phyloP scores from a whole-genome alignment of 2,113 vertebrate genomes.

The Nannospalax galili region DNA sequence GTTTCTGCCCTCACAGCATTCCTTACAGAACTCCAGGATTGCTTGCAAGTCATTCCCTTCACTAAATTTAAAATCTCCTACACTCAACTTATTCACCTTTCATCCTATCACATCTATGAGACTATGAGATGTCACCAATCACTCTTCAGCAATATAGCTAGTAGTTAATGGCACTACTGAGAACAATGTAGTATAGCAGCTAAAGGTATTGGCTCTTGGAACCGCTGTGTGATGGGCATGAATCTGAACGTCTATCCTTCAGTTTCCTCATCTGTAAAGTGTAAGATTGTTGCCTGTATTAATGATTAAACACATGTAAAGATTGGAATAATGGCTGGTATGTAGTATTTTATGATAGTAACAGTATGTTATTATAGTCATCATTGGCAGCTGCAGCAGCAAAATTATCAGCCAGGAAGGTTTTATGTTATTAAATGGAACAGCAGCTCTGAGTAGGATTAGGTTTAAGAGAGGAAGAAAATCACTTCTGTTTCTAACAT shows the following conservation, averaged over 20 bases:
- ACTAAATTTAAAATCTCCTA: not conserved
- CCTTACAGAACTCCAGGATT: not conserved
- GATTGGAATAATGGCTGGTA: not conserved
- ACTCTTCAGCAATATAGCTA: not conserved
- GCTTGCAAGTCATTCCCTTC: not conserved
- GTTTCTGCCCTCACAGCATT: not conserved
- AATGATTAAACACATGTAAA: not conserved
- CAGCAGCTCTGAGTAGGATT: not conserved
- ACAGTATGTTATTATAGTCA: not conserved
- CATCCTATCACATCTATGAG: not conserved
- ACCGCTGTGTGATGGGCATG: not conserved
- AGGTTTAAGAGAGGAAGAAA: constrained; percentile 11
- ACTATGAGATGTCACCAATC: not conserved
- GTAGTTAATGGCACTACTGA: too few species aligned
- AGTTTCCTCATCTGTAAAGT: constrained; percentile 40
- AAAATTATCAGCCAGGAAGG: not conserved
- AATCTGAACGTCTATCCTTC: not conserved
- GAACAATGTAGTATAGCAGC: not conserved
- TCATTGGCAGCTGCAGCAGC: not conserved
- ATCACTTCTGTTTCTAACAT: constrained; percentile 24
- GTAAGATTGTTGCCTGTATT: not conserved
- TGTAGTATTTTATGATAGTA: not conserved
- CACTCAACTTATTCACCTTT: not conserved
- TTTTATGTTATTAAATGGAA: not conserved
- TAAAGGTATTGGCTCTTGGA: not conserved